Base-by-base conservation (phyloP, 2,113 vertebrate genomes). In the Psilopogon haemacephalus region DNA sequence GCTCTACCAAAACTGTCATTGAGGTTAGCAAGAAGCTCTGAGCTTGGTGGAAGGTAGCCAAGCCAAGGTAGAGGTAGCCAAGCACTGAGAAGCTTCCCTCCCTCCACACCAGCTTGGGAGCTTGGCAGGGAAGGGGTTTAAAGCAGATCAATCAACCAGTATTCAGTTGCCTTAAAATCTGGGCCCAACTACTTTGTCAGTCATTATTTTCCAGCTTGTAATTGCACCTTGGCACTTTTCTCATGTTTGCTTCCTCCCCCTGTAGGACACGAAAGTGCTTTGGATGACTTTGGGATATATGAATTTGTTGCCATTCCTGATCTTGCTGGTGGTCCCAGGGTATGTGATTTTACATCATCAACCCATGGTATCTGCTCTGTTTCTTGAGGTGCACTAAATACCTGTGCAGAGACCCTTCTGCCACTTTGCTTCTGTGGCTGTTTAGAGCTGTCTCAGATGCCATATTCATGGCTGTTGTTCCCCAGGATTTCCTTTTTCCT, bases 241-340 rank as follows among this genome's bases (percentile, higher is more conserved):
- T 14, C 46, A 69, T 60, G 7, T 84, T 92, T 85, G 27, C 84
- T 81, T 85, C 8, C 87, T 96, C 93, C 85, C 91, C 84, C 96
- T 96, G 82, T 92, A 99, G 99, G 99, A 92, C 99, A 99, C 62
- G 98, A 99, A 97, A 98, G 98, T 96, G 99, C 99, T 84, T 97
- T 97, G 15, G 98, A 99, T 96, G 99, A 99, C 96, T 99, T 99
- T 91, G 99, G 99, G 64, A 99, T 99, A 94, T 99, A 99, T 48
- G 99, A 99, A 96, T 99, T 99, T 96, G 98, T 99, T 46, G 96
- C 98, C 82, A 97, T 99, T 95, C 98, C 99, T 55, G 98, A 98
- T 80, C 97, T 97, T 96, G 96, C 98, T 87, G 97, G 97, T 38
- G 97, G 98, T 42, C 95, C 98, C 58, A 98, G 97, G 98, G 99